Evolutionary conservation across 2,888 invertebrate genomes (phyloP), one percentile per base, ranked within the genome.

Genomic region (Podotricha telesiphe): DNA sequence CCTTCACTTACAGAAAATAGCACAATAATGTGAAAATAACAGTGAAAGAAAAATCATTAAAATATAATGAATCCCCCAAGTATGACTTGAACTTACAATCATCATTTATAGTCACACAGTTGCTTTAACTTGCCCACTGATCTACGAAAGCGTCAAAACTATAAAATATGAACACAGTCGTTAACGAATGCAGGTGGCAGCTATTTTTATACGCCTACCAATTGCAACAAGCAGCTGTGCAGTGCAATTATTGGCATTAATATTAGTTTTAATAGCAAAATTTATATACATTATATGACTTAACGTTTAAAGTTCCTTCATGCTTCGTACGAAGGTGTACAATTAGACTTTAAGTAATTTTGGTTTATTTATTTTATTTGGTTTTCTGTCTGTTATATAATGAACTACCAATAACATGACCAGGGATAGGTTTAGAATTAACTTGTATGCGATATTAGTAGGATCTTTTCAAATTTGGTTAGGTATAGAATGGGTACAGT

Each of bases 151-250:
- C 11, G 10, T 34, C 10, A 55, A 17, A 11, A 59, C n/a, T 45
- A 48, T 34, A 28, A 48, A 61, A 62, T 48, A 34, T 48, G 34
- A 48, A 48, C 45, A 53, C 45, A 45, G 28, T 56, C 59, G 58
- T 66, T 59, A 48, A 15, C 13, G 37, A 53, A 53, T 28, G 61
- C 67, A 67, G 67, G 61, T 67, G n/a, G 67, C 45, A 20, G 34
- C 61, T 67, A 62, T 67, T 59, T 61, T 67, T 67, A 61, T 34
- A 67, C 22, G 51, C 20, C 45, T 61, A 62, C 67, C 62, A 34
- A 55, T 61, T 67, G 67, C 61, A 62, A 45, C 34, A n/a, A 47
- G 17, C 59, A 62, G 34, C 53, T 61, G 67, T 37, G 19, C 48
- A 19, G 13, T 37, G 11, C 59, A 20, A 34, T 67, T 40, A 63